Conservation (phyloP, 2,888 invertebrate species). For the Trissolcus japonicus region DNA sequence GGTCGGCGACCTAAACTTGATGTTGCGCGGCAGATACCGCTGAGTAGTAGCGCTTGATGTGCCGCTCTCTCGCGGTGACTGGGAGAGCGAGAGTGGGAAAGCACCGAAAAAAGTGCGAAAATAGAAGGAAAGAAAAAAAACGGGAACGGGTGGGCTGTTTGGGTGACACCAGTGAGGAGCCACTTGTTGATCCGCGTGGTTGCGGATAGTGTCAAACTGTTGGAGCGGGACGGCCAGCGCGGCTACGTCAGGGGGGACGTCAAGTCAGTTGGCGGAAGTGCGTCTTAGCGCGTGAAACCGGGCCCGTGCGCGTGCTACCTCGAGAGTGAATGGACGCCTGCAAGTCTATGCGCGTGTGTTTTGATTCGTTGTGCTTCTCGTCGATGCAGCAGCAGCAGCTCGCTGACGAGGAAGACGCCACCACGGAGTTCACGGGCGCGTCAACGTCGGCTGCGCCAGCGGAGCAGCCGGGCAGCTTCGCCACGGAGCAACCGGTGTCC, state of each 20-base stretch:
- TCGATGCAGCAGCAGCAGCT: constrained; percentile 85
- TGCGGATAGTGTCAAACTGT: background rate
- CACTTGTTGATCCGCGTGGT: constrained; percentile 19
- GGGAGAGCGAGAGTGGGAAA: constrained; percentile 47
- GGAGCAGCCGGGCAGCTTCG: constrained; percentile 4
- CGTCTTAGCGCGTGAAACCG: constrained; percentile 11
- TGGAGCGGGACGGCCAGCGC: constrained; percentile 1
- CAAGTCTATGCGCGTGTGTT: constrained; percentile 94
- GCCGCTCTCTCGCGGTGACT: constrained; percentile 41
- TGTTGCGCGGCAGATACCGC: constrained; percentile 34
- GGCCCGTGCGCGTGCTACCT: constrained; percentile 26
- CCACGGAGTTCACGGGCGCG: constrained; percentile 70
- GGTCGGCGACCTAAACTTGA: constrained; percentile 37
- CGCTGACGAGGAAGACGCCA: constrained; percentile 87
- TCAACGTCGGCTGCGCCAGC: too few relatives aligned
- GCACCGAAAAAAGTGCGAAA: constrained; percentile 15
- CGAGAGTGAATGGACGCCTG: constrained; percentile 73
- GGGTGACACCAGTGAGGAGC: constrained; percentile 3
- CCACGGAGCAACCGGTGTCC: constrained; percentile 28
- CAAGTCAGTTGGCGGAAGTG: constrained; percentile 11
- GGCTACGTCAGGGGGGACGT: background rate
- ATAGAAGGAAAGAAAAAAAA: constrained; percentile 1
- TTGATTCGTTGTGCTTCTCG: constrained; percentile 93
- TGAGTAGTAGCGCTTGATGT: constrained; percentile 45
- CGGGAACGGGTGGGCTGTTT: background rate